Evolutionary conservation across 64 coral and sea anemone genomes (phyloP), one percentile per base, ranked within the genome.

Genomic region (Orbicella faveolata): DNA sequence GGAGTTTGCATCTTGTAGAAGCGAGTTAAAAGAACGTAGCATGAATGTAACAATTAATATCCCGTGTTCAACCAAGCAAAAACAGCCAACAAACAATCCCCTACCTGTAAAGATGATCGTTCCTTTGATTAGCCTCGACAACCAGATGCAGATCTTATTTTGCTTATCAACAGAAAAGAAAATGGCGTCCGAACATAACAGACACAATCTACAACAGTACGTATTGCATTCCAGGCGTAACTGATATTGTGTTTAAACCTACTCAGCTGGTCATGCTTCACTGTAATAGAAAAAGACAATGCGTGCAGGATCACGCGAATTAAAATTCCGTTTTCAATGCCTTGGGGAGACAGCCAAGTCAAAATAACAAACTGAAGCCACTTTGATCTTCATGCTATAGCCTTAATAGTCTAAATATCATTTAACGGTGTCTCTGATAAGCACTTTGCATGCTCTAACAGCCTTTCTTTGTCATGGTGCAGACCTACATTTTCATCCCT

Each of bases 261-360:
- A 8, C 19, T 26, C 15, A 70, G 21, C 30, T 70, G 41, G 82
- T 85, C 65, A 85, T 85, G 82, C 64, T 72, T 85, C 82, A 85
- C 39, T 0, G 63, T 39, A 39, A 68, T 20, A 52, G 62, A 25
- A 85, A 19, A 52, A 72, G 7, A 85, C 63, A 85, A 72, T 23
- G 25, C n/a, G 10, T 17, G 36, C 64, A 16, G 25, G 14, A 23
- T 85, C 65, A 85, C 65, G 64, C 37, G 37, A 85, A 72, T 85
- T 52, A 73, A 30, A 85, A 33, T 51, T 51, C 21, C 64, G 20
- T 6, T 17, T 48, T 70, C 23, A 44, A 21, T 36, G 65, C 65
- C 82, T 85, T 3, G 7, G 63, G 20, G 23, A 1, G 26, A 1
- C 26, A 7, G 57, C 37, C 16, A 35, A 34, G 26, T 33, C 63